Base-by-base conservation (phyloP, 2,888 invertebrate genomes). In the Stenchaetothrips biformis region DNA sequence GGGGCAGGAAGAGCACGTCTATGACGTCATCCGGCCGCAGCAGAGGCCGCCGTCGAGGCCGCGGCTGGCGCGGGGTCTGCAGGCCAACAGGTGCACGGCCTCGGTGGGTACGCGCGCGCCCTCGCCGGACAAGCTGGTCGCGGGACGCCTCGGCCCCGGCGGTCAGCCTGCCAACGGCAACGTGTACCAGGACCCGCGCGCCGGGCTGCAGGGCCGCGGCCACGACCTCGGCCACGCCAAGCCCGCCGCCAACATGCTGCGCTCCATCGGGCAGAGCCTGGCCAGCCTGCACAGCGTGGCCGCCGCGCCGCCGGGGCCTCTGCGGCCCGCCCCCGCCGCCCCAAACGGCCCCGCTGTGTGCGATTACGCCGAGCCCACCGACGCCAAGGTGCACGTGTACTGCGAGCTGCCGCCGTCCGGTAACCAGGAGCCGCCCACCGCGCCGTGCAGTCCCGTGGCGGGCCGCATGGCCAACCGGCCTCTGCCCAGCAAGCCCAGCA, bases 401-500 rank as follows among this genome's bases (percentile, higher is more conserved):
- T 89, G 89, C 8, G 90, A 90, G 84, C 85, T 90, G 81, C 88
- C 89, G 82, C 88, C 81, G 49, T 78, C 81, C 21, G 27, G 78
- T 21, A 18, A 53, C 77, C 77, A 16, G 49, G 74, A 74, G 77
- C 21, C 37, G 37, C 79, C 67, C 79, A 37, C 81, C 74, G 27
- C 49, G 47, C 48, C 81, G 47, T 74, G 67, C 67, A 74, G 67
- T 85, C 85, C 79, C 85, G 84, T 13, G n/a, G 87, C 88, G 3
- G 87, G 86, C 48, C 91, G 89, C 84, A 92, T 92, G 91, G 88
- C 91, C 48, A 91, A 92, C 84, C 88, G 92, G 82, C 92, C 92
- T n/a, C 86, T 93, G 62, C 92, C 92, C 0, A 90, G 90, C 82
- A 92, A 92, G 85, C 92, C 92, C 25, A 86, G 82, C 79, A 79